These are phyloP conservation scores for Falco naumanni DNA, from an alignment of 2,797 vertebrate species.

Conservation along the genomic window DNA sequence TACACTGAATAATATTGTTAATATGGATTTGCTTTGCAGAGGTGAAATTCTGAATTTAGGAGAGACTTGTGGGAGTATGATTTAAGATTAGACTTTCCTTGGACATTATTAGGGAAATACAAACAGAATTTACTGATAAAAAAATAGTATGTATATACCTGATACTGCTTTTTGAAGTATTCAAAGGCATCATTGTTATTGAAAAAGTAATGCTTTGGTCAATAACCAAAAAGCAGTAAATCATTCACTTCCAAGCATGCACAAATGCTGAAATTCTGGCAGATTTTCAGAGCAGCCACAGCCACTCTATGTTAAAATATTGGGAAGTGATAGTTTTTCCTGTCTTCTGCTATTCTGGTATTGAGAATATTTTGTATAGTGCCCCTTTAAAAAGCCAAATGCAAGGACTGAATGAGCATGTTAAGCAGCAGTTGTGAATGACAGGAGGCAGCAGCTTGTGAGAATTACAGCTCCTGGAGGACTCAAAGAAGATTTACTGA, in stretches of 20 bases:
- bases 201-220: neutral
- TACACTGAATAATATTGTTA: neutral
- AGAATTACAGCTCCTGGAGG: neutral
- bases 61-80: neutral
- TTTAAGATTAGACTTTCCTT: neutral
- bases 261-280: neutral
- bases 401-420: neutral
- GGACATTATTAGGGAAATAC: neutral
- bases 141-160: neutral
- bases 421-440: neutral
- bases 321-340: neutral
- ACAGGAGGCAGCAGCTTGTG: neutral
- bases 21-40: neutral
- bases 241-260: neutral
- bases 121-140: neutral
- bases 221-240: neutral
- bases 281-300: neutral
- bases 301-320: neutral
- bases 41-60: neutral
- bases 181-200: neutral
- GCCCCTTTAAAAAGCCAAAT: neutral
- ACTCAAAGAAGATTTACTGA: neutral
- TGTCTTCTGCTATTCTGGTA: neutral
- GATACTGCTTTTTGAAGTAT: neutral
- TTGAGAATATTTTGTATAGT: neutral